These are phyloP conservation scores for Eulemur rubriventer DNA, from an alignment of 2,797 vertebrate species.

Conservation along the genomic window DNA sequence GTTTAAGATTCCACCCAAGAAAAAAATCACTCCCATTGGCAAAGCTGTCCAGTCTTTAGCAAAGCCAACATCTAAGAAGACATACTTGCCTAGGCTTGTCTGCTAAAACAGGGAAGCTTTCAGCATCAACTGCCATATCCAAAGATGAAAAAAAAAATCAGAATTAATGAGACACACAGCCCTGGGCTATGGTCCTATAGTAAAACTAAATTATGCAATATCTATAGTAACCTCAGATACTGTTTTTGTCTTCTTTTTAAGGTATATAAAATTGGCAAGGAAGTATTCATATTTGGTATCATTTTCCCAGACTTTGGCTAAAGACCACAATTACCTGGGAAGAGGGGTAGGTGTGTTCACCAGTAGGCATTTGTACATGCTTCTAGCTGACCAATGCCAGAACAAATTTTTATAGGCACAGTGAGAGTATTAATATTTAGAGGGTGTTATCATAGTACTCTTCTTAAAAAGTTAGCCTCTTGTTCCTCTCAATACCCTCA, in stretches of 20 bases:
- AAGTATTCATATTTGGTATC: not conserved
- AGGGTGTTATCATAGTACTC: not conserved
- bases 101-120: not conserved
- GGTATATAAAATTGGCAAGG: not conserved
- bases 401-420: not conserved
- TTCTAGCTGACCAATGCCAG: not conserved
- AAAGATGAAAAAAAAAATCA: not conserved
- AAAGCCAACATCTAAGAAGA: not conserved
- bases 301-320: not conserved
- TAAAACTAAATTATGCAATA: constrained; percentile 16
- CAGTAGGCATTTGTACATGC: not conserved
- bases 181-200: not conserved
- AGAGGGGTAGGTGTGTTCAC: not conserved
- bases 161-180: not conserved
- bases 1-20: not conserved
- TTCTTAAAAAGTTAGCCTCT: not conserved
- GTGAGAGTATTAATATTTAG: not conserved
- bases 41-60: not conserved
- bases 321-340: not conserved
- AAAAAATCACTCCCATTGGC: not conserved
- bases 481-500: not conserved
- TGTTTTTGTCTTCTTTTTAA: not conserved
- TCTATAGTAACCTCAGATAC: not conserved
- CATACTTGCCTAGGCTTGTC: not conserved
- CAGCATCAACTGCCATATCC: not conserved